Base-by-base conservation (phyloP, 2,888 invertebrate species). In the Caenorhabditis auriculariae region DNA sequence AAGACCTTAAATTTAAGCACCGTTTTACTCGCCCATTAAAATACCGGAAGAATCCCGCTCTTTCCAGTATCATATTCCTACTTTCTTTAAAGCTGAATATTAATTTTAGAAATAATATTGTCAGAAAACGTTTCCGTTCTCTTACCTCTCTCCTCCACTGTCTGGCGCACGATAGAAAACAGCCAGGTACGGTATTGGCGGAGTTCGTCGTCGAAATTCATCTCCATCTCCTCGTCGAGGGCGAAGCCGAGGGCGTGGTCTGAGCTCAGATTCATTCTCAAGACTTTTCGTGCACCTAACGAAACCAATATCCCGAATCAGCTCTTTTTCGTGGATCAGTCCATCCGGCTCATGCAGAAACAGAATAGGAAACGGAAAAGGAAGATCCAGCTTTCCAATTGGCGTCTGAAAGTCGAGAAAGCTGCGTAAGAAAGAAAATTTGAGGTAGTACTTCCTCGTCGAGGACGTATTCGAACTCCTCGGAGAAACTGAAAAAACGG, bases 221-320 rank as follows among this genome's bases (percentile, higher is more conserved):
- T 43, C 42, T 78, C 77, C 38, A 79, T 49, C 28, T n/a, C n/a
- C n/a, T 66, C 67, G 12, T 56, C 58, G 9, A 78, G 53, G n/a
- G 70, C 52, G 39, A 66, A 60, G 0, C 76, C 78, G 15, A 78
- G 51, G 3, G 70, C 68, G 4, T 48, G 54, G 5, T 66, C 66
- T 66, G 49, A 59, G n/a, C 29, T n/a, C n/a, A n/a, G n/a, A n/a
- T n/a, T n/a, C n/a, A n/a, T n/a, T n/a, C n/a, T n/a, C n/a, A n/a
- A n/a, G 21, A 44, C 7, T 27, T 44, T 28, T 39, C n/a, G n/a
- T n/a, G n/a, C n/a, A n/a, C n/a, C n/a, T n/a, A n/a, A n/a, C n/a
- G n/a, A n/a, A n/a, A 69, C 75, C 69, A 26, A 79, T 76, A 44
- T 68, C 59, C 23, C 58, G 54, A 38, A 55, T 64, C 27, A 79